Base-by-base conservation (phyloP, 2,113 vertebrate genomes). In the Perccottus glenii region DNA sequence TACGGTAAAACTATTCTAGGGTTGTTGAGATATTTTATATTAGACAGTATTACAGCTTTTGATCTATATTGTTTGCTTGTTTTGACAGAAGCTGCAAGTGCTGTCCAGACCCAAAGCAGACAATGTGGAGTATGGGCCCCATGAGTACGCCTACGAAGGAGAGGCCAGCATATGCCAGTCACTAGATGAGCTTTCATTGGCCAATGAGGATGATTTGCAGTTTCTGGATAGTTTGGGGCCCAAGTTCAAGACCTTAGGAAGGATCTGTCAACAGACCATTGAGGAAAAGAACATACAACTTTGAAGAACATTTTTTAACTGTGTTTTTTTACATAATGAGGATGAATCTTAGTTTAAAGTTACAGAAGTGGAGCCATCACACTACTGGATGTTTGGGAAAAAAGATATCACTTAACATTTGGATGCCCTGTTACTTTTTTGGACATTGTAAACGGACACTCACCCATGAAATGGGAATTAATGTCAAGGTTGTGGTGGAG, bases 91-190 rank as follows among this genome's bases (percentile, higher is more conserved):
- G 71, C 44, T 93, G 10, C 0, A 12, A 0, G 0, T 42, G 1
- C 3, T 86, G 0, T 14, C 43, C 0, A 32, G 12, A 0, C 47
- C 64, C 0, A 64, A 72, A 0, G 69, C n/a, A 0, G 33, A 77
- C 0, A 0, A 61, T 1, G 14, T 7, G 2, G 16, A 0, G 1
- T 78, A 87, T 78, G 14, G 4, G 0, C 92, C 91, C 0, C n/a
- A 3, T 5, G 1, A 47, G 12, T 95, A 90, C 3, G 12, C 15
- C 0, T 88, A 89, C 2, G 95, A 96, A 72, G 94, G 94, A 1
- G 15, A 62, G 0, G 81, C 57, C 4, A 91, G 90, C 51, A 36
- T 0, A 8, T 73, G 72, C 0, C n/a, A 62, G 1, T 92, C 87
- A 11, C 64, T 91, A 67, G 90, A 88, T 5, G 33, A 84, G 5